Evolutionary conservation across 2,888 invertebrate genomes (phyloP).

Genomic region (Megalurothrips usitatus): DNA sequence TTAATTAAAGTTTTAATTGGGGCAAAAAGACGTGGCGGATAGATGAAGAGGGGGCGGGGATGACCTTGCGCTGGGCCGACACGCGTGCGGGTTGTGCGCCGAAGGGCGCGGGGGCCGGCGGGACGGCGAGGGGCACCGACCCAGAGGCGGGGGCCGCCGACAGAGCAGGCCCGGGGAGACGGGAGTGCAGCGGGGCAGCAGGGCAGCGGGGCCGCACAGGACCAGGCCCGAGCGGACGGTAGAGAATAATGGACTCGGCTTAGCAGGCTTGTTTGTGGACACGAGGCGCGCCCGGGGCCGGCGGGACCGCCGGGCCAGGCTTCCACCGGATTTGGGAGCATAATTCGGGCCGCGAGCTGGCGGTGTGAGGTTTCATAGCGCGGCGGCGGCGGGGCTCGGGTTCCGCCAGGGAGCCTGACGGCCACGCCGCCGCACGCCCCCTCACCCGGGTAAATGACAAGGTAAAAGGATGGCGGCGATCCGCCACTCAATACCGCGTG

Average conservation of each 20-base stretch:
- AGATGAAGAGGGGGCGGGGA: background rate
- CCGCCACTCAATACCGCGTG: too few species aligned
- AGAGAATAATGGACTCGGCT: too few species aligned
- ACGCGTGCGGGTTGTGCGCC: background rate
- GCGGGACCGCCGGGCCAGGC: background rate
- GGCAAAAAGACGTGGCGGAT: background rate
- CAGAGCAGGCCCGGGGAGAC: background rate
- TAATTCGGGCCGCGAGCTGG: background rate
- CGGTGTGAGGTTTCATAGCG: background rate
- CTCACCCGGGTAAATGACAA: too few species aligned
- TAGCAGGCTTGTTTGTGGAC: too few species aligned
- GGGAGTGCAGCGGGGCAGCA: background rate
- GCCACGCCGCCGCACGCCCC: too few species aligned
- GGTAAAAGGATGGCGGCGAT: too few species aligned
- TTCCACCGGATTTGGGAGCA: background rate
- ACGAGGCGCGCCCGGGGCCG: background rate
- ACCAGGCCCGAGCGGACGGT: too few species aligned
- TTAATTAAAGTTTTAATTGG: conserved; percentile 24
- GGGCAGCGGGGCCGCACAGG: background rate
- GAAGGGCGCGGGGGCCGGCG: background rate
- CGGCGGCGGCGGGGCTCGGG: too few species aligned
- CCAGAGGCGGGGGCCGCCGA: background rate
- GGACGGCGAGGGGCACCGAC: too few species aligned
- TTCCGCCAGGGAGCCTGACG: too few species aligned
- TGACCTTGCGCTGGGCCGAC: background rate